These are phyloP conservation scores for Sterrhoptilus dennistouni DNA, from an alignment of 2,113 vertebrate genomes.

Conservation along the genomic window DNA sequence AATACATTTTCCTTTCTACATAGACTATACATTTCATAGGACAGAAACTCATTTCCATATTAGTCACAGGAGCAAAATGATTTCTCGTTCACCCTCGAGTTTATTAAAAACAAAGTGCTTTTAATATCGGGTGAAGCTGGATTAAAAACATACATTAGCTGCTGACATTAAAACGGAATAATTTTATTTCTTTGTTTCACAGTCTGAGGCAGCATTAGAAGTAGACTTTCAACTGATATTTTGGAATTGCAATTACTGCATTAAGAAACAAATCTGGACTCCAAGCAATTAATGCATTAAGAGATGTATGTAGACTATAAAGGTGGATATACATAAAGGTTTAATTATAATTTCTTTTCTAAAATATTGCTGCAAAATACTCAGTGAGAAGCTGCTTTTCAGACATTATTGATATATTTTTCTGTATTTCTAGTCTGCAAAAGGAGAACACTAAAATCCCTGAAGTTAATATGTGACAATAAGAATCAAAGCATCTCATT, in stretches of 20 bases:
- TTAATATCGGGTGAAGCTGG: slow-evolving; percentile 5
- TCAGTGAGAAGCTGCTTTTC: not conserved
- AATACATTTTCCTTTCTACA: not conserved
- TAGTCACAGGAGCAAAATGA: not conserved
- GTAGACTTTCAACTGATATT: not conserved
- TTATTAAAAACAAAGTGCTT: slow-evolving; percentile 37
- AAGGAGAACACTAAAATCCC: not conserved
- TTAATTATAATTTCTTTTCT: not conserved
- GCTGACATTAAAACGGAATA: not conserved
- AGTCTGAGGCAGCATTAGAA: not conserved
- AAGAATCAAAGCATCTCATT: not conserved
- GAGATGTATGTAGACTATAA: not conserved
- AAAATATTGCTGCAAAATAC: not conserved
- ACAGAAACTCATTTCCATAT: not conserved
- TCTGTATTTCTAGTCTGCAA: not conserved
- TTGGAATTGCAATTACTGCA: not conserved
- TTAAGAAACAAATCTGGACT: not conserved
- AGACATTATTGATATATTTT: not conserved
- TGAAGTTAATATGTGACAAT: not conserved
- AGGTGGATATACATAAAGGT: not conserved
- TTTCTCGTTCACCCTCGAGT: not conserved
- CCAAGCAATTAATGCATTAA: not conserved
- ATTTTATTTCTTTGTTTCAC: not conserved
- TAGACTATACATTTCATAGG: not conserved
- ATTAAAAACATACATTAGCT: slow-evolving; percentile 1